A percentile compares a stretch with the other conserved stretches of the same genome.
Conservation (phyloP, 2,113 vertebrate species). For the Myotis yumanensis region DNA sequence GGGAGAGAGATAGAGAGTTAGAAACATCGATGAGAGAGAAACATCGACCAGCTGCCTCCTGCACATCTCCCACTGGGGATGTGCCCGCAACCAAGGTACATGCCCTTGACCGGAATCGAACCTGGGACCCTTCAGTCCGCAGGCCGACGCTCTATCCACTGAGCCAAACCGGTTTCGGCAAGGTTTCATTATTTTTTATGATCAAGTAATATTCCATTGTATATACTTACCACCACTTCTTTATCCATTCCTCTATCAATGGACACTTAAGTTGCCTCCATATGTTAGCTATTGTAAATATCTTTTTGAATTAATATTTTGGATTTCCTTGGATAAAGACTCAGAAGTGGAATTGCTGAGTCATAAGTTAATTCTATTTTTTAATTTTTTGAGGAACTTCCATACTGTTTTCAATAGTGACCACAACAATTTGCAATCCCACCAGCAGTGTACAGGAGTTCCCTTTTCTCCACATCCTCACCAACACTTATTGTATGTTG, state of each 20-base stretch:
- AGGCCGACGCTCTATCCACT: too few relatives aligned
- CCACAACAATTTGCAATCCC: background rate
- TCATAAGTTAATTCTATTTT: background rate
- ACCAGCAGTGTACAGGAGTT: background rate
- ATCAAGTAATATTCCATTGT: background rate
- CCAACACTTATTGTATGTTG: background rate
- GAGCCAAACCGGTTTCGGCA: too few relatives aligned
- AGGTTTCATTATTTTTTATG: background rate
- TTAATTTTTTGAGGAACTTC: background rate
- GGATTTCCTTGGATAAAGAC: background rate
- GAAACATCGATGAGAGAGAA: too few relatives aligned
- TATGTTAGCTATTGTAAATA: background rate
- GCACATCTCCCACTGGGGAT: too few relatives aligned
- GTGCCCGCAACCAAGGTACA: too few relatives aligned
- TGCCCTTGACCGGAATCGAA: too few relatives aligned
- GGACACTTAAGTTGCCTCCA: background rate
- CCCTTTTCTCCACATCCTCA: background rate
- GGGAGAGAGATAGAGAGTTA: too few relatives aligned
- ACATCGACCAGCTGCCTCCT: too few relatives aligned
- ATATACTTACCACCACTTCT: background rate
- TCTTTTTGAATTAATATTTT: background rate
- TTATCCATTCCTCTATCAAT: background rate
- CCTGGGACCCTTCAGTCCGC: too few relatives aligned
- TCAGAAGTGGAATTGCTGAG: background rate
- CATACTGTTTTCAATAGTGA: background rate